phyloP scores from a whole-genome alignment of 2,888 invertebrate species.

The Cheilosia grossa region DNA sequence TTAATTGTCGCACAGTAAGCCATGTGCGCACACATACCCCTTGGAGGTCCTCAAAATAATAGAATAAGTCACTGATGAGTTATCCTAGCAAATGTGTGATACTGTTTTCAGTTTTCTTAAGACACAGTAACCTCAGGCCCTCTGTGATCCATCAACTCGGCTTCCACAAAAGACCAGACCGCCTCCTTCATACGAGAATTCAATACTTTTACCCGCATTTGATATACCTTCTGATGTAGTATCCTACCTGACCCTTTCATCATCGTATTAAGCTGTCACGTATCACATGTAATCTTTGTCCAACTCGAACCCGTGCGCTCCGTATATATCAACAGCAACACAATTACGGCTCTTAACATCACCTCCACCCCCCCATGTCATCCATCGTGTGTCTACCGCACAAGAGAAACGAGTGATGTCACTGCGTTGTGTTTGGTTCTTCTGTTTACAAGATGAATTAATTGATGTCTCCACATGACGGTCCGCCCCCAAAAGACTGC shows the following conservation, averaged over 20 bases:
- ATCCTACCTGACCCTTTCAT: constrained; percentile 27
- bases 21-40: no score
- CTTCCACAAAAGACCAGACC: neutral
- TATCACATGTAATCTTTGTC: constrained; percentile 52
- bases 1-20: no score
- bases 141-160: neutral
- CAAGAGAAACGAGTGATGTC: constrained; percentile 45
- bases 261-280: constrained; percentile 48
- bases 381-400: constrained; percentile 22
- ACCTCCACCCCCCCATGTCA: constrained; percentile 39
- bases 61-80: no score
- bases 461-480: constrained; percentile 44
- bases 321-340: neutral
- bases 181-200: neutral
- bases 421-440: constrained; percentile 11
- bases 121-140: no score
- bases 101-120: no score
- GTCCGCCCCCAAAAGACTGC: constrained; percentile 5
- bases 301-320: constrained; percentile 9
- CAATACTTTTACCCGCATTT: neutral
- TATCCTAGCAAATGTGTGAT: no score
- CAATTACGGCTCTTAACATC: constrained; percentile 39
- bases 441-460: constrained; percentile 58
- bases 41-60: no score
- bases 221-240: neutral